These are phyloP conservation scores for Malachius bipustulatus DNA, from an alignment of 2,888 invertebrate genomes.

Conservation along the genomic window DNA sequence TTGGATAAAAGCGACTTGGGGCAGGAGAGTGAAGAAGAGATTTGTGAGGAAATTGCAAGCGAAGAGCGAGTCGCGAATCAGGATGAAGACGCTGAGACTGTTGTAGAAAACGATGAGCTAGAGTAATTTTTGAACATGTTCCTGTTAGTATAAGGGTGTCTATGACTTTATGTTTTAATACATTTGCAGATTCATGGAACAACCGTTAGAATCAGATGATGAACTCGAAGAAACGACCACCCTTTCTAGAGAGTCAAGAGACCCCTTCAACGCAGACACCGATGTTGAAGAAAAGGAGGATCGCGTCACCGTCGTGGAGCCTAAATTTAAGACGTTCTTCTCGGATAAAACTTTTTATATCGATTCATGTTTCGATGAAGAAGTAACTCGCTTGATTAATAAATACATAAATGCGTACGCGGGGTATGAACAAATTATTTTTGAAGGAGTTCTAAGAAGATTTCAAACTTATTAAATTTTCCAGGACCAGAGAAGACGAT, in stretches of 20 bases:
- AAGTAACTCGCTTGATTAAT: conserved; percentile 29
- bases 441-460: conserved; percentile 6
- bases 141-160: too few species aligned
- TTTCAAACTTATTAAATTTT: conserved; percentile 15
- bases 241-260: conserved; percentile 10
- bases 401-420: conserved; percentile 52
- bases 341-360: conserved; percentile 40
- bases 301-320: conserved; percentile 15
- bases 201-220: too few species aligned
- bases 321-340: conserved; percentile 40
- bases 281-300: conserved; percentile 29
- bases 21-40: conserved; percentile 41
- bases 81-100: conserved; percentile 13
- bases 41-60: conserved; percentile 32
- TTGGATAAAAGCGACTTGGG: conserved; percentile 39
- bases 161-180: too few species aligned
- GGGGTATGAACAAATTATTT: conserved; percentile 36
- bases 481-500: conserved; percentile 27
- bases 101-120: background rate
- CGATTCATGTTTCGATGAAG: conserved; percentile 31
- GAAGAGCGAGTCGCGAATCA: conserved; percentile 13
- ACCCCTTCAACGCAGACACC: conserved; percentile 30
- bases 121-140: too few species aligned
- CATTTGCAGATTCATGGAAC: too few species aligned
- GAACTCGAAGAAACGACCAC: too few species aligned